Evolutionary conservation across 1,140 invertebrate species (phyloP).

Genomic region (Macrostomum lignano): DNA sequence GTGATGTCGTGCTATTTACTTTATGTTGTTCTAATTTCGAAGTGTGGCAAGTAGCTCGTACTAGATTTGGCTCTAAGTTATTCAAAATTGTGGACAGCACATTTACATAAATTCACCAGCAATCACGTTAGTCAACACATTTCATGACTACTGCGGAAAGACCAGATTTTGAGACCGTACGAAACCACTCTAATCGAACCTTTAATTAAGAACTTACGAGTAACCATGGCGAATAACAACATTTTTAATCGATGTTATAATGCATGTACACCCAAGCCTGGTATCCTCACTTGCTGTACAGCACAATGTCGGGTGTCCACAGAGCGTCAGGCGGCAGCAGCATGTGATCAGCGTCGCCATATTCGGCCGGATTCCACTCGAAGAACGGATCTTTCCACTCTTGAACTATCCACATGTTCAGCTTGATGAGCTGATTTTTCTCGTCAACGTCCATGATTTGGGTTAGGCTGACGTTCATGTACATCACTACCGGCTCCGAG

Average conservation of each 20-base stretch:
- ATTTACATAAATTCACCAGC: no score
- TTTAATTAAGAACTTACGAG: not conserved
- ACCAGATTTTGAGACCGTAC: no score
- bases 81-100: no score
- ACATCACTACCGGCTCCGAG: not conserved
- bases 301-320: constrained; percentile 36
- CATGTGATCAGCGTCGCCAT: constrained; percentile 51
- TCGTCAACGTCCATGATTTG: constrained; percentile 10
- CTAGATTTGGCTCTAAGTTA: no score
- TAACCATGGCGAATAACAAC: not conserved
- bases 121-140: no score
- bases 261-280: no score
- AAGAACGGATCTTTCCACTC: constrained; percentile 80
- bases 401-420: constrained; percentile 23
- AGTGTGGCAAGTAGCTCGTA: no score
- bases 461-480: constrained; percentile 1
- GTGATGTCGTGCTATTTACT: no score
- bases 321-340: constrained; percentile 41
- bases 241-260: constrained; percentile 2
- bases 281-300: constrained; percentile 29
- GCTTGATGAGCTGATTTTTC: constrained; percentile 23
- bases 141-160: no score
- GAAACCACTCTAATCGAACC: no score
- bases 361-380: constrained; percentile 69
- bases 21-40: no score